These are phyloP conservation scores for Lampris incognitus DNA, from an alignment of 2,113 vertebrate genomes.

Conservation along the genomic window DNA sequence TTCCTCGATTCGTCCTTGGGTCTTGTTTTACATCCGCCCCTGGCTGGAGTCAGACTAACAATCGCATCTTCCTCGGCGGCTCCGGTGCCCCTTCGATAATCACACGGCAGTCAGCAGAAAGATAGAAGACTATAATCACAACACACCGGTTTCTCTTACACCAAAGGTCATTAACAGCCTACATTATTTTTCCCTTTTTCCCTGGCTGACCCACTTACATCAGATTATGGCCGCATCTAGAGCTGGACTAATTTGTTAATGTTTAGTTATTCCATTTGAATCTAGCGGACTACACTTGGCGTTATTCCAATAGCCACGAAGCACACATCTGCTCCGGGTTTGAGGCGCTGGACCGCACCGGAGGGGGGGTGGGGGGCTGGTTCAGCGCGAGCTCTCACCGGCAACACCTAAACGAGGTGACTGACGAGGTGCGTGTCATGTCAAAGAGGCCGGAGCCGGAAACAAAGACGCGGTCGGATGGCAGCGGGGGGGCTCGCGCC, in stretches of 20 bases:
- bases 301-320: conserved; percentile 37
- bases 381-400: no score
- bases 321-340: conserved; percentile 15
- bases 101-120: neutral
- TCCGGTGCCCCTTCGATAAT: conserved; percentile 40
- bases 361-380: no score
- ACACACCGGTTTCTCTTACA: conserved; percentile 50
- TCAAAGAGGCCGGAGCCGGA: no score
- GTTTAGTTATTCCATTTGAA: conserved; percentile 33
- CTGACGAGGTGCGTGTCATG: no score
- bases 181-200: neutral
- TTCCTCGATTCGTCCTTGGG: conserved; percentile 11
- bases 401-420: no score
- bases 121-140: conserved; percentile 24
- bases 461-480: no score
- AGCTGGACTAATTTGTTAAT: conserved; percentile 55
- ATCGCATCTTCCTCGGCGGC: neutral
- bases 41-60: conserved; percentile 29
- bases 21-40: neutral
- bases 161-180: conserved; percentile 42
- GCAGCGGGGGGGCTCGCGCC: no score
- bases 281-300: conserved; percentile 40
- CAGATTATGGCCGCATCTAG: conserved; percentile 56
- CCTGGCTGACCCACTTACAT: conserved; percentile 23
- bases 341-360: no score